Percentiles rank a stretch among this genome's conserved stretches.
phyloP scores from a whole-genome alignment of 2,797 vertebrate species.

The Sebastes matsubarae region DNA sequence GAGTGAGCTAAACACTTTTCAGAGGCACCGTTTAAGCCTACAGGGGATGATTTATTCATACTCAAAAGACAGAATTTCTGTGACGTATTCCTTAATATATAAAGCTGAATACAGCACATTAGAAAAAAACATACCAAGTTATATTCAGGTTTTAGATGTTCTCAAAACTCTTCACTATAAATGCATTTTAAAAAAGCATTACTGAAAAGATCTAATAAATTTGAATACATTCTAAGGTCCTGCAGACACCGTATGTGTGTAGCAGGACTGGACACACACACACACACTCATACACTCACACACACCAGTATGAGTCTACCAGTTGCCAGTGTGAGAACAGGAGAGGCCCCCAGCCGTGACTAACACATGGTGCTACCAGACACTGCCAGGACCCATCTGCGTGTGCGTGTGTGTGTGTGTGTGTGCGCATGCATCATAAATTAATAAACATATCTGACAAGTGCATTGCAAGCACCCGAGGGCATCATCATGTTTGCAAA shows the following conservation, averaged over 20 bases:
- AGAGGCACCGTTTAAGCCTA: not conserved
- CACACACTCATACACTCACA: slow-evolving; percentile 1
- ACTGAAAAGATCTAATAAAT: not conserved
- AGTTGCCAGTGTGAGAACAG: slow-evolving; percentile 64
- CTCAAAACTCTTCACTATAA: not conserved
- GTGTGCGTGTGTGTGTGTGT: slow-evolving; percentile 10
- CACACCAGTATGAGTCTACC: slow-evolving; percentile 73
- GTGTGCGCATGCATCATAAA: slow-evolving; percentile 61
- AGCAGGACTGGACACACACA: not conserved
- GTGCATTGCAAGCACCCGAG: slow-evolving; percentile 86
- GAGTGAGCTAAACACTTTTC: not conserved
- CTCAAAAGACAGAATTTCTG: not conserved
- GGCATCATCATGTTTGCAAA: slow-evolving; percentile 95
- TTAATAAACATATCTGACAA: slow-evolving; percentile 99
- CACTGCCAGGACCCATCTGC: slow-evolving; percentile 71
- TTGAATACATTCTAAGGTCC: not conserved
- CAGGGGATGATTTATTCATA: not conserved
- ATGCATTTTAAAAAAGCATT: too few species aligned
- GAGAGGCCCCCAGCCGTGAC: slow-evolving; percentile 50
- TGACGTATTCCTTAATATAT: not conserved
- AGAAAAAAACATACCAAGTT: not conserved
- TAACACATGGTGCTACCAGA: slow-evolving; percentile 67
- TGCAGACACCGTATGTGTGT: not conserved
- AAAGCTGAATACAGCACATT: not conserved
- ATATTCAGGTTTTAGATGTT: not conserved